Base-by-base conservation (phyloP, 2,113 vertebrate species). In the Himantopus leucocephalus region DNA sequence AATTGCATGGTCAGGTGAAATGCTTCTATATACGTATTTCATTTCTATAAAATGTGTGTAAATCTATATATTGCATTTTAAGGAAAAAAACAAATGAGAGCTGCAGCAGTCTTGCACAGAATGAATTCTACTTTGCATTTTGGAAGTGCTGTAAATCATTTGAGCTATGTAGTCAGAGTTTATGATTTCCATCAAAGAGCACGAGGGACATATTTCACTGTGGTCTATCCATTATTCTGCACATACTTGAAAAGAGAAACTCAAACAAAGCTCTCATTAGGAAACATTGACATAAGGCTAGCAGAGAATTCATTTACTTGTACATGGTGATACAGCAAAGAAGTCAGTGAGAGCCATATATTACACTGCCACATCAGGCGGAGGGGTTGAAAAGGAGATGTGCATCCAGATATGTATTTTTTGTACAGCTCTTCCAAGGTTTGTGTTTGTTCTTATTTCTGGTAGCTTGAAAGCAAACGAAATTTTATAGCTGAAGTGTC, bases 221-320 rank as follows among this genome's bases (percentile, higher is more conserved):
- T 68, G 32, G 84, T 67, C 91, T 82, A 85, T 85, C 96, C 95
- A 90, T 95, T 97, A 95, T 94, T 96, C 86, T 91, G 84, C 89
- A 94, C 74, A 55, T 88, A 95, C 86, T 95, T 79, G 80, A 90
- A 30, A 84, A 94, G 77, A 92, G 91, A 95, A 97, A 94, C 89
- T 95, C 94, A 97, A 97, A 95, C 86, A 97, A 96, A 97, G 78
- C 89, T 90, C 95, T 97, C 95, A 83, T 96, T 97, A 96, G 91
- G 86, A 95, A 96, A 91, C 91, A 95, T 84, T 97, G 95, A 96
- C 91, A 95, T 93, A 96, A 95, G 89, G 76, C 14, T 92, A 90
- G 89, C 74, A 76, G 80, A 72, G 86, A 95, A 95, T 94, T 97
- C 86, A 94, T 96, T 96, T 95, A 37, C 70, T 89, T 72, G 70